These are phyloP conservation scores for Otolemur crassicaudatus DNA, from an alignment of 2,797 vertebrate genomes.

Conservation along the genomic window DNA sequence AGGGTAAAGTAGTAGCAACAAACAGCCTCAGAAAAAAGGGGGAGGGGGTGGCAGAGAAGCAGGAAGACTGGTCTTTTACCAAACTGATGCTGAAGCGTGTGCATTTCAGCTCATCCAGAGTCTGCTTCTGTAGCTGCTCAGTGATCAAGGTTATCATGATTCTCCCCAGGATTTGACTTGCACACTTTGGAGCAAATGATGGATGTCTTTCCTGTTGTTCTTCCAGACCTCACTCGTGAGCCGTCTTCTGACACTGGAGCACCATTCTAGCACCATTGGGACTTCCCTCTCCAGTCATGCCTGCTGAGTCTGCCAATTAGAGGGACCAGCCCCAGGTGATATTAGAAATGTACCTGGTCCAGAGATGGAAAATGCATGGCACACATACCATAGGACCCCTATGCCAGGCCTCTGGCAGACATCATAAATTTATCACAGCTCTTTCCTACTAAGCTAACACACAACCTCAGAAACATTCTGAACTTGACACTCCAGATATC, in stretches of 20 bases:
- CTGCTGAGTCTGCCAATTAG: slow-evolving; percentile 84
- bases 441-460: slow-evolving; percentile 65
- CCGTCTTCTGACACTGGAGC: slow-evolving; percentile 81
- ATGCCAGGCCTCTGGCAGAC: slow-evolving; percentile 74
- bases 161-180: slow-evolving; percentile 85
- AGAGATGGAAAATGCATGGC: slow-evolving; percentile 69
- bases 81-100: slow-evolving; percentile 91
- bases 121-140: slow-evolving; percentile 92
- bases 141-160: slow-evolving; percentile 92
- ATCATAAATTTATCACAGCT: slow-evolving; percentile 65
- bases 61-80: slow-evolving; percentile 89
- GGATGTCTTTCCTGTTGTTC: slow-evolving; percentile 80
- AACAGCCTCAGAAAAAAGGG: slow-evolving; percentile 76
- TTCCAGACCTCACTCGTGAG: slow-evolving; percentile 81
- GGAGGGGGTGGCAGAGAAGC: slow-evolving; percentile 51
- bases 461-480: slow-evolving; percentile 57
- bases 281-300: slow-evolving; percentile 83
- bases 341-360: slow-evolving; percentile 77
- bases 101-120: slow-evolving; percentile 92
- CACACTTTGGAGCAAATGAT: slow-evolving; percentile 79
- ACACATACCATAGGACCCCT: slow-evolving; percentile 65
- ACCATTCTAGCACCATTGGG: slow-evolving; percentile 78
- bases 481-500: slow-evolving; percentile 61
- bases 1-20: slow-evolving; percentile 66
- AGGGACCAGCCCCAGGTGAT: slow-evolving; percentile 78